Conservation (phyloP, 2,113 vertebrate genomes). For the Corythaeola cristata region DNA sequence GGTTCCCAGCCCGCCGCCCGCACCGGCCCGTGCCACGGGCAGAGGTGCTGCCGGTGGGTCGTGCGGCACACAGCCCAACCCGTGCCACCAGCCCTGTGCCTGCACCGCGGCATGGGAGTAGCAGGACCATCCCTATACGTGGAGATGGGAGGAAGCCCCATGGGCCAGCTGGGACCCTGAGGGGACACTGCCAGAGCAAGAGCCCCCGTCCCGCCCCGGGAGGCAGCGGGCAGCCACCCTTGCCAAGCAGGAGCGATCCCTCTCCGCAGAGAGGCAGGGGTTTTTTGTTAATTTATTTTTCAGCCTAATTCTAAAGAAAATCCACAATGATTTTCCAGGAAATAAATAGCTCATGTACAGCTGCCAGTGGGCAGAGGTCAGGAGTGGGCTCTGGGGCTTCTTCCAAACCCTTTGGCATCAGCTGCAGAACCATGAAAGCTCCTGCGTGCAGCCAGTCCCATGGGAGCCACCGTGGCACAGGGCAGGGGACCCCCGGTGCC, state of each 20-base stretch:
- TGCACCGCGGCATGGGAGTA: fast-evolving
- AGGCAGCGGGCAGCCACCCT: background rate
- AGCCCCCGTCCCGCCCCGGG: fast-evolving
- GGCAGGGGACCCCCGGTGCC: background rate
- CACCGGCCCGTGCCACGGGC: background rate
- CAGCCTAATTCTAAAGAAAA: background rate
- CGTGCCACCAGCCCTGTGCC: background rate
- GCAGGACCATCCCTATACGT: fast-evolving
- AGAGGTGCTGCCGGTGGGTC: background rate
- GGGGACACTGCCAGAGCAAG: fast-evolving
- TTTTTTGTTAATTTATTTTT: background rate
- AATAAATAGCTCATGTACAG: fast-evolving
- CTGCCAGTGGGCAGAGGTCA: fast-evolving
- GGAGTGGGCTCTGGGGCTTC: background rate
- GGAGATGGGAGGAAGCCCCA: background rate
- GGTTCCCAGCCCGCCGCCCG: background rate
- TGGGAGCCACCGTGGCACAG: fast-evolving
- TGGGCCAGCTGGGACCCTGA: fast-evolving
- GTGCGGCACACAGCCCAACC: background rate
- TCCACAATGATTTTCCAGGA: background rate
- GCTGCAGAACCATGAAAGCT: background rate
- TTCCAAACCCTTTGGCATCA: background rate
- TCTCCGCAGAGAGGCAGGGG: fast-evolving
- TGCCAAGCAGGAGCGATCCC: fast-evolving
- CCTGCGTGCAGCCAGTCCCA: fast-evolving